These are phyloP conservation scores for Liasis olivaceus DNA, from an alignment of 2,797 vertebrate genomes.

Conservation along the genomic window DNA sequence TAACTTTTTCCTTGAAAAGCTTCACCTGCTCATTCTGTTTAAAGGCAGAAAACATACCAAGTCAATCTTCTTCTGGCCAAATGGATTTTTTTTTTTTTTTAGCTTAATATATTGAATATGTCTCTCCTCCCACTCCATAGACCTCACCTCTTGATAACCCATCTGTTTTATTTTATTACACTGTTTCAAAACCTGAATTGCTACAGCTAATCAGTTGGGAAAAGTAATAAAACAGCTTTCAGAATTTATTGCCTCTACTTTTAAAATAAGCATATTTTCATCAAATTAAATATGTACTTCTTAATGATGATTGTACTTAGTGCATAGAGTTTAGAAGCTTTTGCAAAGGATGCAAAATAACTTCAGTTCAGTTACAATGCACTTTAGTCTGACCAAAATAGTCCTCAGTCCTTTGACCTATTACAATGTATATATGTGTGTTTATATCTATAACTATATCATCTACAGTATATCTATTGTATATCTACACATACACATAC, in stretches of 20 bases:
- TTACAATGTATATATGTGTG: neutral
- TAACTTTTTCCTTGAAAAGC: neutral
- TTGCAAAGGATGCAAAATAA: neutral
- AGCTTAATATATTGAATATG: neutral
- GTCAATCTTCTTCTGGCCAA: neutral
- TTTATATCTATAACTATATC: too few species aligned
- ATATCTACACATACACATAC: too few species aligned
- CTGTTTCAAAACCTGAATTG: neutral
- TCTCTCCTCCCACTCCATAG: neutral
- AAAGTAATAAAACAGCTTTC: neutral
- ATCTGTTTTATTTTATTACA: neutral
- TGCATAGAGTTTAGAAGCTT: neutral
- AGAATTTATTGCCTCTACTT: neutral
- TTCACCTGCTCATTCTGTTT: neutral
- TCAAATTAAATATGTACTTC: neutral
- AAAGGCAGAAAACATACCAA: neutral
- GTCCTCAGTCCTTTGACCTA: neutral
- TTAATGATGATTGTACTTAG: neutral
- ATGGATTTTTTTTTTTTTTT: neutral
- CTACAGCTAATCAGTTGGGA: neutral
- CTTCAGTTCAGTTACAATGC: neutral
- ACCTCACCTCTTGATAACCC: neutral
- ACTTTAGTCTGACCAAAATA: neutral
- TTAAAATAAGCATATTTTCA: neutral
- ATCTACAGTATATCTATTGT: too few species aligned